phyloP scores from a whole-genome alignment of 2,113 vertebrate genomes.

The Solea senegalensis region DNA sequence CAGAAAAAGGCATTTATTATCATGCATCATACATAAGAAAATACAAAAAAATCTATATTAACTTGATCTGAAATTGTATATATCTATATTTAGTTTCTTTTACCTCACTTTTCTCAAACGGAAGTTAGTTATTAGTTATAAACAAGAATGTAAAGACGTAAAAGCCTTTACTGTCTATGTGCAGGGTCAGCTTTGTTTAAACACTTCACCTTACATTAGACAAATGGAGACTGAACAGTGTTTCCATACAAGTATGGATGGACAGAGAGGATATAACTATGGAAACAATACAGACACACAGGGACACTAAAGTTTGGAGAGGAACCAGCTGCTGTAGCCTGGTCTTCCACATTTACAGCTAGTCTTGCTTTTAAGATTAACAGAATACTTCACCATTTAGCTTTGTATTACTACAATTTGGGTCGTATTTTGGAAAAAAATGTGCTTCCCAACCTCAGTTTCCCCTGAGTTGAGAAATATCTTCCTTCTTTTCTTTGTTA shows the following conservation, averaged over 20 bases:
- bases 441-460: too few species aligned
- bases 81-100: too few species aligned
- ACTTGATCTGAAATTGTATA: too few species aligned
- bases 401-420: too few species aligned
- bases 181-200: too few species aligned
- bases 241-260: conserved; percentile 7
- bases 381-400: too few species aligned
- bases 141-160: neutral
- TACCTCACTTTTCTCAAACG: too few species aligned
- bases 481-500: too few species aligned
- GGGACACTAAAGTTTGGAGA: conserved; percentile 19
- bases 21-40: neutral
- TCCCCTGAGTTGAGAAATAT: too few species aligned
- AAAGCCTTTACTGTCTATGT: too few species aligned
- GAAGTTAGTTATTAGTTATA: neutral
- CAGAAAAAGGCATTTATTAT: neutral
- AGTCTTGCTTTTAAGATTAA: neutral
- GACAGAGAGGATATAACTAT: neutral
- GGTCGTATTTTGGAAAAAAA: too few species aligned
- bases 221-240: neutral
- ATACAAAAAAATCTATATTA: too few species aligned
- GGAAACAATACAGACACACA: conserved; percentile 15
- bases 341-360: conserved; percentile 11
- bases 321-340: conserved; percentile 54
- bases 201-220: neutral